phyloP scores from a whole-genome alignment of 2,888 invertebrate genomes.

The Drosophila tripunctata region DNA sequence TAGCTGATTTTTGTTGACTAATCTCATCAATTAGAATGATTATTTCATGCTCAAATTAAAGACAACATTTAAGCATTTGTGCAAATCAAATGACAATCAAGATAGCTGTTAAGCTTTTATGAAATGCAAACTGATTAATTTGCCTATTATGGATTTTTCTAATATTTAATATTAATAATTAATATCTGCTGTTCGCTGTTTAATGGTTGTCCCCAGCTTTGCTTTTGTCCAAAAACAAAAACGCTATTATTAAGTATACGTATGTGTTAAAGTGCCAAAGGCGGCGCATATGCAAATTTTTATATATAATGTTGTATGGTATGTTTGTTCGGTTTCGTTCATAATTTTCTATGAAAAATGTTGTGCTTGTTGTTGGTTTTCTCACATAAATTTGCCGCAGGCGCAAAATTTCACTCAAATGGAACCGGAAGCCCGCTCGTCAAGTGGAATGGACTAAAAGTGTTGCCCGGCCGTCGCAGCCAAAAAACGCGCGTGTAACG shows the following conservation, averaged over 20 bases:
- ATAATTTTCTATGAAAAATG: constrained; percentile 78
- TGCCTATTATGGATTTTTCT: constrained; percentile 51
- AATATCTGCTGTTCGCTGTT: constrained; percentile 39
- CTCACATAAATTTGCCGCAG: constrained; percentile 78
- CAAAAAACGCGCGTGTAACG: neutral
- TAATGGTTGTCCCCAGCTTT: constrained; percentile 45
- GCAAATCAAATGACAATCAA: constrained; percentile 38
- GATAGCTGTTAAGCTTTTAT: constrained; percentile 59
- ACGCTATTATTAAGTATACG: constrained; percentile 30
- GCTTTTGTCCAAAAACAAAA: constrained; percentile 19
- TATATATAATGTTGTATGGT: neutral
- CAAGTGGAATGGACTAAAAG: constrained; percentile 71
- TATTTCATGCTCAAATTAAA: constrained; percentile 42
- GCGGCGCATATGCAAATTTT: constrained; percentile 66
- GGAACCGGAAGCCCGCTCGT: constrained; percentile 73
- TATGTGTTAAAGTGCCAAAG: constrained; percentile 59
- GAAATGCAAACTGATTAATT: constrained; percentile 67
- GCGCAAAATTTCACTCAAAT: constrained; percentile 80
- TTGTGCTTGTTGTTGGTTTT: constrained; percentile 46
- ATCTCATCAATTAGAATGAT: constrained; percentile 19
- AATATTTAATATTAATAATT: constrained; percentile 69
- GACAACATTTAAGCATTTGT: constrained; percentile 4
- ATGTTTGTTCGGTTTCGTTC: constrained; percentile 51
- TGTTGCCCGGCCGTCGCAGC: constrained; percentile 22
- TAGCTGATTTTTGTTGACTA: neutral